Evolutionary conservation across 2,113 vertebrate genomes (phyloP), one percentile per base, ranked within the genome.

Genomic region (Burhinus oedicnemus): DNA sequence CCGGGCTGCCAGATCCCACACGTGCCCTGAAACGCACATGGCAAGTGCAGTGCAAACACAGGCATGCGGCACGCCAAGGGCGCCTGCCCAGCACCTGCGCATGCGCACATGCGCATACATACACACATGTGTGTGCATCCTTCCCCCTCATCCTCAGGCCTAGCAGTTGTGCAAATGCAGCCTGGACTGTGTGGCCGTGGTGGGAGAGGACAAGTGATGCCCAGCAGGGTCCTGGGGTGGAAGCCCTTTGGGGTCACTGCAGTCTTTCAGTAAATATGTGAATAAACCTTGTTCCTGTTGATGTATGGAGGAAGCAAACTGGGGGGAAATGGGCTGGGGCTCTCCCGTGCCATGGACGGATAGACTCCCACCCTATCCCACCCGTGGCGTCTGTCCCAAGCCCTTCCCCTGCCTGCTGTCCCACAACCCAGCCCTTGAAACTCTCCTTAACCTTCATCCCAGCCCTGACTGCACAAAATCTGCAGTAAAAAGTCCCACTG

Each of bases 31-130:
- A 70, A 51, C 0, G 21, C 88, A 93, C 83, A 64, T 87, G 94
- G 96, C 90, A 90, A 75, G 36, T 2, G 0, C 87, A 79, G 49
- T 0, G 3, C 80, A 90, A 94, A 83, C 92, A 87, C 47, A 26
- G 83, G 78, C 54, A 3, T 0, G 3, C 0, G 0, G 78, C 55
- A 55, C 0, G 14, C 85, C 79, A 52, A 78, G 72, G 58, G 42
- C 1, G 0, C 22, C 54, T 45, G 76, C 72, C 30, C 0, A 0
- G 38, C 38, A 18, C 32, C 1, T 0, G 4, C 3, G 2, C 5
- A 0, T 71, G 75, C 4, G 6, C 16, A 2, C 54, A 8, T 4
- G 5, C 34, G 6, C 42, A 5, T 8, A 12, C 12, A 30, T 45
- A 17, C 9, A 0, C 2, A 1, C 52, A 19, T 66, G 51, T 0